A percentile compares a stretch with the other conserved stretches of the same genome.
Conservation (phyloP, 2,113 vertebrate species). For the Dasyprocta punctata region DNA sequence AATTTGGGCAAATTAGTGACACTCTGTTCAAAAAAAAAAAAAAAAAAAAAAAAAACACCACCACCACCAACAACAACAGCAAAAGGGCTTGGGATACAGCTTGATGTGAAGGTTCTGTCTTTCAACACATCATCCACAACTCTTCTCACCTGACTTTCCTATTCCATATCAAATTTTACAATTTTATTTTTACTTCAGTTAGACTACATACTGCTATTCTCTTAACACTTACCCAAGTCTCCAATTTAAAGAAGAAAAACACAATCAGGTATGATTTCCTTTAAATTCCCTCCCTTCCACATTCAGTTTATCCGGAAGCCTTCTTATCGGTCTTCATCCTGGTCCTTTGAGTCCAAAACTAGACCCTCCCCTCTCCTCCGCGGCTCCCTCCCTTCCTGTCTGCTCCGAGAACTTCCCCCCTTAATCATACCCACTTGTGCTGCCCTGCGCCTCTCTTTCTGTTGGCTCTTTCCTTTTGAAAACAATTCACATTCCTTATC, state of each 20-base stretch:
- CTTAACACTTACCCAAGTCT: background rate
- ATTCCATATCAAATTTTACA: background rate
- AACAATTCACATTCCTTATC: conserved; percentile 58
- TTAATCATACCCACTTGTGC: conserved; percentile 1
- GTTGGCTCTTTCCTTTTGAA: conserved; percentile 51
- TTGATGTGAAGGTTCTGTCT: background rate
- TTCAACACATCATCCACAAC: background rate
- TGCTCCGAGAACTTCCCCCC: conserved; percentile 27
- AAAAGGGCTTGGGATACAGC: background rate
- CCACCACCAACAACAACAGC: too few relatives aligned
- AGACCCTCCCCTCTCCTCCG: background rate
- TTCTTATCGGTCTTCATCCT: background rate
- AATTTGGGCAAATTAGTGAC: background rate
- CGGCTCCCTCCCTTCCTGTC: conserved; percentile 60
- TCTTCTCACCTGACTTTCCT: background rate
- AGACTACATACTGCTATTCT: background rate
- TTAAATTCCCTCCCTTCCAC: background rate
- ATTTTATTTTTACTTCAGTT: conserved; percentile 17
- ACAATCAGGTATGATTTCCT: background rate
- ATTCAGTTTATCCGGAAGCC: background rate
- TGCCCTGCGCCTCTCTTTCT: background rate
- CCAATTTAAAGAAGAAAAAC: conserved; percentile 38
- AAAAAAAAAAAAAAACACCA: background rate
- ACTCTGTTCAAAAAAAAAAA: background rate
- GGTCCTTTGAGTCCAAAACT: background rate